phyloP scores from a whole-genome alignment of 1,140 invertebrate species.

The Cydia splendana region DNA sequence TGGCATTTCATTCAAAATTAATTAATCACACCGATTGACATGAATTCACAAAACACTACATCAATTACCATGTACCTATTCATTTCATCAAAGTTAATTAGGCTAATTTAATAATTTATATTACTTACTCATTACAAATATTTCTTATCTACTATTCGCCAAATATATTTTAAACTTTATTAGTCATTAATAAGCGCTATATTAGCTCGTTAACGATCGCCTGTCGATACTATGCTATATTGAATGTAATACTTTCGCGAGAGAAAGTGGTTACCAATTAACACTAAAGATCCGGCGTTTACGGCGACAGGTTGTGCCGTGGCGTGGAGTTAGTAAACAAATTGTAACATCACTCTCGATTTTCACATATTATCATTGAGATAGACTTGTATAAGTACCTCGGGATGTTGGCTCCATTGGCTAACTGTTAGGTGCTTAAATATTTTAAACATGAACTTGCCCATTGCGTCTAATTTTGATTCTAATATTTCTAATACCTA shows the following conservation, averaged over 20 bases:
- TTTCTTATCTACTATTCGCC: neutral
- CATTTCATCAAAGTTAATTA: neutral
- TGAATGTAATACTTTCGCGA: conserved; percentile 28
- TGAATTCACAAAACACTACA: too few species aligned
- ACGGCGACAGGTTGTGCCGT: conserved; percentile 6
- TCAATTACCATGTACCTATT: too few species aligned
- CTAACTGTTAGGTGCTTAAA: neutral
- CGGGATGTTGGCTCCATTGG: neutral
- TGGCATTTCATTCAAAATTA: too few species aligned
- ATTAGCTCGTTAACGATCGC: conserved; percentile 23
- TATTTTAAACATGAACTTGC: too few species aligned
- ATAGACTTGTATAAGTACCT: neutral
- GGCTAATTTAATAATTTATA: neutral
- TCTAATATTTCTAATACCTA: too few species aligned
- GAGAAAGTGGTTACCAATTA: conserved; percentile 32
- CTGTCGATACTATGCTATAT: conserved; percentile 25
- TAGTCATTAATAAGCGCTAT: conserved; percentile 2
- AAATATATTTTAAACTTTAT: conserved; percentile 13
- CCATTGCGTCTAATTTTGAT: too few species aligned
- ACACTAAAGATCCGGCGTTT: conserved; percentile 25
- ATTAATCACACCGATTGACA: too few species aligned
- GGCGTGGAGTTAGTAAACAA: neutral
- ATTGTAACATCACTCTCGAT: conserved; percentile 24
- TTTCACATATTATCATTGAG: conserved; percentile 15
- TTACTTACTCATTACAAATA: neutral